A percentile compares a stretch with the other conserved stretches of the same genome.
Conservation (phyloP, 2,113 vertebrate genomes). For the Silurus meridionalis region DNA sequence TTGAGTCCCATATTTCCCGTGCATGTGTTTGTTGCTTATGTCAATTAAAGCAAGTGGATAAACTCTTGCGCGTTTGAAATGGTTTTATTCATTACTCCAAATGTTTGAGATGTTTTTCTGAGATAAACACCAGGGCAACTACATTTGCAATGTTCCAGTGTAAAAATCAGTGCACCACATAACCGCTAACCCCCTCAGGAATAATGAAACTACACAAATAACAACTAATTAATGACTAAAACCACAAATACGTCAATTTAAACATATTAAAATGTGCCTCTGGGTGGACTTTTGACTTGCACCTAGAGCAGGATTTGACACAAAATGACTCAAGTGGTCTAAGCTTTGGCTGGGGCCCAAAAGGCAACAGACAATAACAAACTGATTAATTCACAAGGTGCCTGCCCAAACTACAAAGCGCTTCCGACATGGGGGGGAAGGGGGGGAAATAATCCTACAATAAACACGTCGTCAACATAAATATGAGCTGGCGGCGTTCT, state of each 20-base stretch:
- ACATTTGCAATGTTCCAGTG: background rate
- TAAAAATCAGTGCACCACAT: background rate
- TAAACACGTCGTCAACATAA: background rate
- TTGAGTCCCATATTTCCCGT: too few relatives aligned
- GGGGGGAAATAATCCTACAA: background rate
- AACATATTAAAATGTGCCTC: background rate
- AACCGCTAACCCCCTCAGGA: background rate
- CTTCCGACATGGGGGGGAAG: background rate
- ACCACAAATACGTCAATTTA: background rate
- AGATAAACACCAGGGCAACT: background rate
- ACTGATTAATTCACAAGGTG: constrained; percentile 22
- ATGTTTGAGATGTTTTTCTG: background rate
- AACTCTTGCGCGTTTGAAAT: background rate
- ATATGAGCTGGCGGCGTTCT: background rate
- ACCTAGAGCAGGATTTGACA: background rate
- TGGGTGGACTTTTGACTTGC: background rate
- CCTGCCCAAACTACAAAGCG: constrained; percentile 12
- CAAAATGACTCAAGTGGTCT: constrained; percentile 16
- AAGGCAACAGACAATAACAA: constrained; percentile 3
- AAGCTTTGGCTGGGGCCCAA: background rate
- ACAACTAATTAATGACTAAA: background rate
- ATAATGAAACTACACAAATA: background rate
- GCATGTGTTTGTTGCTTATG: background rate
- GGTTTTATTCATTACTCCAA: background rate
- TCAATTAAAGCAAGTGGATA: background rate